These are phyloP conservation scores for Chelmon rostratus DNA, from an alignment of 2,797 vertebrate species.

Conservation along the genomic window DNA sequence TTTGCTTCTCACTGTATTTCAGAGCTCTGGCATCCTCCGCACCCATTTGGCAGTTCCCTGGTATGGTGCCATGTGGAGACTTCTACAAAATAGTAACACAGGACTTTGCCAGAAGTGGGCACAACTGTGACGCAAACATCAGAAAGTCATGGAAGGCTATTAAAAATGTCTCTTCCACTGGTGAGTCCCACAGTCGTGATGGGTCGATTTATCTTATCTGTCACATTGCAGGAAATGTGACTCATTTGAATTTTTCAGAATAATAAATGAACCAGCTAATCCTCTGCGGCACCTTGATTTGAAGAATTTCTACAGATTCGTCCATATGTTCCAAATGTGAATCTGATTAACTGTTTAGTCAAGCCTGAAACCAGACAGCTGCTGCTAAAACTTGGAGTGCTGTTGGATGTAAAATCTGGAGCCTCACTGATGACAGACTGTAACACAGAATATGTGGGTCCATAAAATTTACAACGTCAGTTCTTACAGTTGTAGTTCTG, in stretches of 20 bases:
- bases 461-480: slow-evolving; percentile 48
- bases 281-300: background rate
- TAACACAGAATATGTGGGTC: slow-evolving; percentile 29
- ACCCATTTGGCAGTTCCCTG: slow-evolving; percentile 95
- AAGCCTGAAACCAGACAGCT: slow-evolving; percentile 48
- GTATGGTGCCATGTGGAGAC: slow-evolving; percentile 90
- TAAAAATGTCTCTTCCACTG: slow-evolving; percentile 86
- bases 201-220: slow-evolving; percentile 9
- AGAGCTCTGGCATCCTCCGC: slow-evolving; percentile 96
- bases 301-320: slow-evolving; percentile 12
- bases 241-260: slow-evolving; percentile 11
- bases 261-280: background rate
- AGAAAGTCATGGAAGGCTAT: slow-evolving; percentile 92
- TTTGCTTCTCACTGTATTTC: slow-evolving; percentile 49
- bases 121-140: slow-evolving; percentile 90
- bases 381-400: slow-evolving; percentile 39
- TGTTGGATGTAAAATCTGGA: slow-evolving; percentile 25
- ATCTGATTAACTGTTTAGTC: background rate
- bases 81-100: slow-evolving; percentile 92
- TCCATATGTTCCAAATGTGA: slow-evolving; percentile 11
- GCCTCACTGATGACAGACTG: slow-evolving; percentile 39
- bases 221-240: background rate
- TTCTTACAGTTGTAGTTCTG: slow-evolving; percentile 7
- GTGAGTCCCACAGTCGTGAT: slow-evolving; percentile 73
- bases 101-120: slow-evolving; percentile 89